phyloP scores from a whole-genome alignment of 2,888 invertebrate species.

The Athalia circularis region DNA sequence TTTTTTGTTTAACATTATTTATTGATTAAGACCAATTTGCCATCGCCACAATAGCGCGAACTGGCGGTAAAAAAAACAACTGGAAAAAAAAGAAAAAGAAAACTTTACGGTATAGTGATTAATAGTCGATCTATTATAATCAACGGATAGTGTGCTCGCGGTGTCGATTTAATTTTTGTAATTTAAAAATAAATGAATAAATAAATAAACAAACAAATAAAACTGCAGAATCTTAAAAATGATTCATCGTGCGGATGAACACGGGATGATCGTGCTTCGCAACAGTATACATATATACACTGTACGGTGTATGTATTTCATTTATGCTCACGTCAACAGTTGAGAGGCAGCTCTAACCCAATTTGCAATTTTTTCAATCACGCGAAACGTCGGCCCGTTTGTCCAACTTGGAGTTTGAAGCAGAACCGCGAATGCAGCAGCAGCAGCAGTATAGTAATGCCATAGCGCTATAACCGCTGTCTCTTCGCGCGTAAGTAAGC shows the following conservation, averaged over 20 bases:
- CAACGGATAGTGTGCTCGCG: no score
- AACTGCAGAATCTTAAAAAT: neutral
- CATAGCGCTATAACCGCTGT: slow-evolving; percentile 36
- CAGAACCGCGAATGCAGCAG: neutral
- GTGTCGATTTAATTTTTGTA: no score
- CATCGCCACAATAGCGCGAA: neutral
- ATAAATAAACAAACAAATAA: neutral
- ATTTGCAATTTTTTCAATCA: slow-evolving; percentile 40
- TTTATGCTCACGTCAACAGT: no score
- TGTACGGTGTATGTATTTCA: neutral
- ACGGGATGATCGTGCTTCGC: slow-evolving; percentile 6
- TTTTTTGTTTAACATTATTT: slow-evolving; percentile 9
- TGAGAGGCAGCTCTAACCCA: slow-evolving; percentile 18
- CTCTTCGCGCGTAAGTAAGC: slow-evolving; percentile 41
- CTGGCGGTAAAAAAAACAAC: neutral
- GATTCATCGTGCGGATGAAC: slow-evolving; percentile 16
- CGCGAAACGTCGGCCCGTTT: slow-evolving; percentile 30
- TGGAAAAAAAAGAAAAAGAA: neutral
- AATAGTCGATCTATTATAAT: slow-evolving; percentile 16
- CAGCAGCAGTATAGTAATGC: slow-evolving; percentile 15
- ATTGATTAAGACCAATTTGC: slow-evolving; percentile 43
- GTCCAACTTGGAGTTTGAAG: slow-evolving; percentile 10
- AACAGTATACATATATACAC: neutral
- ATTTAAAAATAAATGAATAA: neutral
- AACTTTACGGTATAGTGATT: slow-evolving; percentile 8